Conservation (phyloP, 2,797 vertebrate genomes). For the Sebastes kiyomatsui region DNA sequence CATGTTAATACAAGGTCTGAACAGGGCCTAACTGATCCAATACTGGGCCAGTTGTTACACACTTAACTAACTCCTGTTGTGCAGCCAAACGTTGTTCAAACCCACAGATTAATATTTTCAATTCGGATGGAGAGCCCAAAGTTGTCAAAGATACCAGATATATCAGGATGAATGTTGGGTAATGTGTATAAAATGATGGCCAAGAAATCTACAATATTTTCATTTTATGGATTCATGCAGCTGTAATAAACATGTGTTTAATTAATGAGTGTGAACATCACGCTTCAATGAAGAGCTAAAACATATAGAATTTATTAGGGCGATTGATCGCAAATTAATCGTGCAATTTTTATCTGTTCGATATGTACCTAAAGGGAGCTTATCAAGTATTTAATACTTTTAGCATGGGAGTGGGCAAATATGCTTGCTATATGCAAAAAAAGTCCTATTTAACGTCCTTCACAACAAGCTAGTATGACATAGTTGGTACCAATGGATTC, state of each 20-base stretch:
- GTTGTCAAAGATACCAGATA: neutral
- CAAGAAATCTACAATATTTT: neutral
- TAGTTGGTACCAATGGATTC: too few relatives aligned
- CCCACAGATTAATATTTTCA: neutral
- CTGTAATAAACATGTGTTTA: neutral
- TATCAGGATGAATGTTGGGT: neutral
- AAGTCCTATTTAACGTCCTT: too few relatives aligned
- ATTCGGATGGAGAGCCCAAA: neutral
- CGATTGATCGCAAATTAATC: too few relatives aligned
- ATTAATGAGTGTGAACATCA: neutral
- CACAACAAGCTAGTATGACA: too few relatives aligned
- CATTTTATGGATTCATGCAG: neutral
- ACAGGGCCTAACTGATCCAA: neutral
- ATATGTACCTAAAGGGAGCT: too few relatives aligned
- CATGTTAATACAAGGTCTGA: too few relatives aligned
- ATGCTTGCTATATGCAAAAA: too few relatives aligned
- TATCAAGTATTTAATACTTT: too few relatives aligned
- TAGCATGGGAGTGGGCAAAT: too few relatives aligned
- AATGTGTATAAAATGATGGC: neutral
- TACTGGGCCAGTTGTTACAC: neutral
- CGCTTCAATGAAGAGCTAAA: neutral
- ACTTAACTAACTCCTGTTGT: neutral
- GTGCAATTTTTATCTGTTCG: too few relatives aligned
- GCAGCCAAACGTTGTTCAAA: neutral
- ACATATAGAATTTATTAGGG: too few relatives aligned